Evolutionary conservation across 2,888 invertebrate genomes (phyloP), one percentile per base, ranked within the genome.

Genomic region (Zygogramma bicolorata): DNA sequence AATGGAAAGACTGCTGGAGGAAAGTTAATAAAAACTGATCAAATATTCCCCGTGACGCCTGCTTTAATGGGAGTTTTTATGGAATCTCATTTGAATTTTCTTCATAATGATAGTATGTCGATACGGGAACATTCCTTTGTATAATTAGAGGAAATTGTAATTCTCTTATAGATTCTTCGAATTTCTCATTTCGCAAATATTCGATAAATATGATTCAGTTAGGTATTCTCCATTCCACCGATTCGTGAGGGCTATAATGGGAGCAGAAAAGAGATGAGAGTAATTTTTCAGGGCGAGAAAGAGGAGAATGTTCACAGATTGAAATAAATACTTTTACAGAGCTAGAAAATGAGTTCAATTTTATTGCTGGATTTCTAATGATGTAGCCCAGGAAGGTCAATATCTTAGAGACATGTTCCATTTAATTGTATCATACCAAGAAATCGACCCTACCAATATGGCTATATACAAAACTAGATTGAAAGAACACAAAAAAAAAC

Each of bases 11-110:
- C 53, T 20, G 25, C 22, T n/a, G n/a, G 57, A 59, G 27, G 18
- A 27, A 58, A 69, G 57, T 63, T 69, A 69, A 69, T 69, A 63
- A 57, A 63, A 22, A 42, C 38, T 25, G 57, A 69, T 46, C 63
- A 31, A 58, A 69, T 63, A 63, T 63, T 69, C 63, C 58, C 58
- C 63, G 27, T 15, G 34, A 53, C 63, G 68, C 63, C 63, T 42
- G 27, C 42, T 58, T 57, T 69, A 69, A 62, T 57, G 57, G 58
- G 62, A 57, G 46, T 38, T 69, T 63, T 62, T 42, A 20, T n/a
- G 18, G 60, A 46, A 18, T 25, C 49, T 68, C 46, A 42, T 61
- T 57, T 57, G 63, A 69, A 69, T 62, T 57, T 27, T 18, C 27
- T 53, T 25, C 53, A 53, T 13, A 53, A 53, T 25, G 53, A 53